Base-by-base conservation (phyloP, 30 jellyfish, hydroid and myxozoan genomes). In the Hydractinia echinata region DNA sequence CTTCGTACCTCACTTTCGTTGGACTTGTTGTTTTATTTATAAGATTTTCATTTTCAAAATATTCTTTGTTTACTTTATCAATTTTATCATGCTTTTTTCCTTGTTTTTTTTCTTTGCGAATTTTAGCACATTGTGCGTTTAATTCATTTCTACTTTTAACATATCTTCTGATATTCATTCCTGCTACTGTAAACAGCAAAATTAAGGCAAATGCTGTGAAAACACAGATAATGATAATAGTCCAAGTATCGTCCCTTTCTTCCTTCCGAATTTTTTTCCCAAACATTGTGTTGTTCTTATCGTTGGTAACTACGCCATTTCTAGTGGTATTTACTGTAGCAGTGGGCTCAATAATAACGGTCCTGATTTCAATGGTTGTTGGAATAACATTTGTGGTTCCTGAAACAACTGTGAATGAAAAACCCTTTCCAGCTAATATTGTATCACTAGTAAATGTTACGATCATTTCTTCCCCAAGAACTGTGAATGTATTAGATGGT, bases 121-220 rank as follows among this genome's bases (percentile, higher is more conserved):
- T 44, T 80, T 80, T 80, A 0, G 87, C 87, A 66, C 87, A 80
- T 15, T 80, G 87, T 6, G 87, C 84, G 18, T 80, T 21, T 51
- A 80, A 16, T 66, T 80, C 87, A 60, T 66, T 80, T 20, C 79
- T 62, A 6, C 55, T 51, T 15, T 30, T 61, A 61, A 80, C n/a
- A 20, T 19, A 80, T 16, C 81, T 48, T 9, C 84, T 84, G 20
- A 61, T 51, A 67, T 68, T 80, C 30, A 30, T 66, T 11, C 87
- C 87, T 30, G 67, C 61, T 4, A 80, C 87, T 30, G 51, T 11
- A 10, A 66, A 10, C 7, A 66, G 73, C 69, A 80, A 50, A 9
- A 80, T 10, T 20, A 66, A 14, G 9, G 61, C 81, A 48, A 80
- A 61, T 21, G 87, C 87, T 8, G 87, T 61, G 52, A 80, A 80